phyloP scores from a whole-genome alignment of 1,140 invertebrate genomes.

The Anastrepha obliqua region DNA sequence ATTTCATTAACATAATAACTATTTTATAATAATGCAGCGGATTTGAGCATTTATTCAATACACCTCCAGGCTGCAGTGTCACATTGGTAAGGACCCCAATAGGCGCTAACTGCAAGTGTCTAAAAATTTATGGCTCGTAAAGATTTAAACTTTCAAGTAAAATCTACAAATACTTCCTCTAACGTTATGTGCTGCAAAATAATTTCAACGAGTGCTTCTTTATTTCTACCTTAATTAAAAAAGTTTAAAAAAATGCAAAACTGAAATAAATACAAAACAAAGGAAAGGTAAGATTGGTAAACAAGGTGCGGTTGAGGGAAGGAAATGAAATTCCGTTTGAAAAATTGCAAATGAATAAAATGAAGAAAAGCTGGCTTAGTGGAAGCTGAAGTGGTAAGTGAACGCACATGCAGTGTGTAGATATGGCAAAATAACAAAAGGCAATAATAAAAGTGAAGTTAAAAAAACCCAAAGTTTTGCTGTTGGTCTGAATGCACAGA shows the following conservation, averaged over 20 bases:
- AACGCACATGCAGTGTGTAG: not conserved
- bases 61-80: no score
- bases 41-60: no score
- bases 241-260: not conserved
- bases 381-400: not conserved
- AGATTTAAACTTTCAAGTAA: not conserved
- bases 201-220: not conserved
- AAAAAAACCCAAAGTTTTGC: not conserved
- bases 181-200: not conserved
- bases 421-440: not conserved
- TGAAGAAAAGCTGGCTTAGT: no score
- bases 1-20: no score
- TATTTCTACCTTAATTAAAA: constrained; percentile 10
- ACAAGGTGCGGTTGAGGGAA: not conserved
- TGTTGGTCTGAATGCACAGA: not conserved
- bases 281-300: not conserved
- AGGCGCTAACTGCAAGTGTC: not conserved
- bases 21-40: no score
- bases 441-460: not conserved
- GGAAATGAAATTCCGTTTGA: no score
- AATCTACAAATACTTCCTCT: not conserved
- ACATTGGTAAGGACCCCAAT: no score
- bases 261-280: not conserved
- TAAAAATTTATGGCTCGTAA: not conserved
- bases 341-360: no score